Evolutionary conservation across 2,113 vertebrate genomes (phyloP).

Genomic region (Paralichthys olivaceus): DNA sequence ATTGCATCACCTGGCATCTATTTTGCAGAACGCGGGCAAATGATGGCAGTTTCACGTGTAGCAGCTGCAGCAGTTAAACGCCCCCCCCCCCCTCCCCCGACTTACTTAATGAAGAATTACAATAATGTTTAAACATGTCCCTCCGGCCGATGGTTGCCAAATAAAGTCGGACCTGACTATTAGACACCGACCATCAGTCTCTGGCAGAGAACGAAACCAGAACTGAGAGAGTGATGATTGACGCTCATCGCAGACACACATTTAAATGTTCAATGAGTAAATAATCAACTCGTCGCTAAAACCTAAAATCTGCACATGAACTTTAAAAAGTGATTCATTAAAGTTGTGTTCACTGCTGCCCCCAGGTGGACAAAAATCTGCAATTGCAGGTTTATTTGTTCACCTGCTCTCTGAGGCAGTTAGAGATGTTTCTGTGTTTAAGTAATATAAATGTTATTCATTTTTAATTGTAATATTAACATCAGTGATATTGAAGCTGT

Average conservation of each 20-base stretch:
- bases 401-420: too few relatives aligned
- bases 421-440: too few relatives aligned
- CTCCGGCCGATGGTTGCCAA: conserved; percentile 59
- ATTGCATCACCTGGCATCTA: conserved; percentile 77
- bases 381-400: too few relatives aligned
- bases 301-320: not conserved
- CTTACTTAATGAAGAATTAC: conserved; percentile 64
- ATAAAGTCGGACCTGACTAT: conserved; percentile 50
- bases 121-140: conserved; percentile 67
- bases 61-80: conserved; percentile 70
- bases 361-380: not conserved
- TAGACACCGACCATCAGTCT: conserved; percentile 31
- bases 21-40: conserved; percentile 62
- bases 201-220: not conserved
- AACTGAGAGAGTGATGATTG: not conserved
- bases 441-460: too few relatives aligned
- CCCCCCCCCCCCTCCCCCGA: conserved; percentile 53
- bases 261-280: not conserved
- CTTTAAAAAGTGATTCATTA: not conserved
- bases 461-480: too few relatives aligned
- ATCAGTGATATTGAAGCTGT: too few relatives aligned
- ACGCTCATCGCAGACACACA: not conserved
- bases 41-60: conserved; percentile 57
- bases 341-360: not conserved
- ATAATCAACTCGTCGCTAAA: not conserved